Conservation (phyloP, 2,113 vertebrate species). For the Morone chrysops region DNA sequence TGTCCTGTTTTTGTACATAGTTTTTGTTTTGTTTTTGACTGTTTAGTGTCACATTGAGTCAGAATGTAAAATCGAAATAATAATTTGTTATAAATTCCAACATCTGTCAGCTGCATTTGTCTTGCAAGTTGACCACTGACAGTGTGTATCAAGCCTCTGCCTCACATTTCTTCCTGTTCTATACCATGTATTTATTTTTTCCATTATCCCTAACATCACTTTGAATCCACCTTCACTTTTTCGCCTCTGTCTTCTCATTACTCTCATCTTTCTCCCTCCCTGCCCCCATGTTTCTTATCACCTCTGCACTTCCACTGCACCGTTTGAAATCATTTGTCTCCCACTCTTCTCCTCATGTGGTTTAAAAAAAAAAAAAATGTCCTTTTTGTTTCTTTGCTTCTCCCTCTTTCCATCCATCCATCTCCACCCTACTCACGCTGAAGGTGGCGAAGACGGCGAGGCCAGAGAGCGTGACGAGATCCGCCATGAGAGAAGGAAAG, state of each 20-base stretch:
- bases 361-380: not conserved
- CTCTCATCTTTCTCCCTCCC: not conserved
- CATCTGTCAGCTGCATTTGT: not conserved
- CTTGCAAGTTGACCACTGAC: not conserved
- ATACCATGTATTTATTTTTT: not conserved
- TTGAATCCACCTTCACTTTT: not conserved
- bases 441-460: constrained; percentile 91
- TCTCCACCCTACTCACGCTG: not conserved
- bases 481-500: constrained; percentile 93
- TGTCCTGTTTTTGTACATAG: not conserved
- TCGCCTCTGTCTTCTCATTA: not conserved
- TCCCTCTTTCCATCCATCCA: constrained; percentile 4
- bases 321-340: constrained; percentile 18
- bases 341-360: not conserved
- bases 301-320: not conserved
- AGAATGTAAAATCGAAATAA: not conserved
- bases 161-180: not conserved
- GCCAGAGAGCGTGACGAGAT: constrained; percentile 96
- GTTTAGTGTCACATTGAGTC: not conserved
- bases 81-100: not conserved
- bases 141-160: not conserved
- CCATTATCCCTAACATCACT: not conserved
- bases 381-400: constrained; percentile 10
- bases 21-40: not conserved
- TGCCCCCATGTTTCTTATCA: not conserved